phyloP scores from a whole-genome alignment of 2,888 invertebrate species.

The Aromia moschata region DNA sequence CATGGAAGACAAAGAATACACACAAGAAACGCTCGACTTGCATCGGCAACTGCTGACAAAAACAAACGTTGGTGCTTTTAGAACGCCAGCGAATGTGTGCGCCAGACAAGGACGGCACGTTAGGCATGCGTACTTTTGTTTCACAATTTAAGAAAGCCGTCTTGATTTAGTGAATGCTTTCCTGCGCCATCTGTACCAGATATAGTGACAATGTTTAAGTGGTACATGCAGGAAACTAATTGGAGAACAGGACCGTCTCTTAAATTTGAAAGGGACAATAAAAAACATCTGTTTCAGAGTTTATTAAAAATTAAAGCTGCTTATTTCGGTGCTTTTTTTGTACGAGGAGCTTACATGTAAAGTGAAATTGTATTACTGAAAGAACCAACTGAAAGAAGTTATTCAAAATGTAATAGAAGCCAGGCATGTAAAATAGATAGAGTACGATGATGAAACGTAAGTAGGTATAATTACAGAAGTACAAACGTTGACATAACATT shows the following conservation, averaged over 20 bases:
- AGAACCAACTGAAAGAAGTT: no score
- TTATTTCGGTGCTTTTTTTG: no score
- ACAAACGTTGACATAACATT: no score
- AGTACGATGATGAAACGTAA: no score
- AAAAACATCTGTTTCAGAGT: no score
- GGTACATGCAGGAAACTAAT: neutral
- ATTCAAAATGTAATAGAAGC: no score
- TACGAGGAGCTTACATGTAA: no score
- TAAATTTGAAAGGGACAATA: no score
- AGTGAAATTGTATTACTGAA: no score
- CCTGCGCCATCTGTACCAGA: neutral
- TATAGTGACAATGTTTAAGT: neutral
- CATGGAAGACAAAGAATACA: constrained; percentile 53
- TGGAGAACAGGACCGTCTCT: neutral
- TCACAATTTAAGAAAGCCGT: neutral
- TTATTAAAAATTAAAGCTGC: no score
- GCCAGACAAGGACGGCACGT: constrained; percentile 28
- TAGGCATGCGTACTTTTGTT: constrained; percentile 32
- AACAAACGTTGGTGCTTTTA: constrained; percentile 53
- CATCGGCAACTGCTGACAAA: constrained; percentile 53
- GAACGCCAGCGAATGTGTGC: constrained; percentile 26
- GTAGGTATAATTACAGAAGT: no score
- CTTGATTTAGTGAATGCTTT: neutral
- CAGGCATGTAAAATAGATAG: no score
- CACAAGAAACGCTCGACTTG: constrained; percentile 47